Conservation (phyloP, 2,113 vertebrate genomes). For the Gadus chalcogrammus region DNA sequence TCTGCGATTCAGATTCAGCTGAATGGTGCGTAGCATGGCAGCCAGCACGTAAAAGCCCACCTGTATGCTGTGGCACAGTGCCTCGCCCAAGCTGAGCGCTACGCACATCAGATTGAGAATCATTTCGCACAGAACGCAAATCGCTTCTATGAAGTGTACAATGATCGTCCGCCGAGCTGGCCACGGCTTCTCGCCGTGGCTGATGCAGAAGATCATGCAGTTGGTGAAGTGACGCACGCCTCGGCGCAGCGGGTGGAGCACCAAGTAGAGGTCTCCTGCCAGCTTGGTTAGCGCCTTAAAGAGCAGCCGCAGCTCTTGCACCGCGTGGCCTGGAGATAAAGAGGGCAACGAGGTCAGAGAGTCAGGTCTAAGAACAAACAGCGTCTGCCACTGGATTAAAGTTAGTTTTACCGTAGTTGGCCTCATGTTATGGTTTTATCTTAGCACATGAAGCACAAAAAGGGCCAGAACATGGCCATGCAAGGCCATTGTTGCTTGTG, state of each 20-base stretch:
- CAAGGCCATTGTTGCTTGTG: too few species aligned
- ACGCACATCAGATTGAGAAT: slow-evolving; percentile 57
- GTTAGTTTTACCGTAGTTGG: background rate
- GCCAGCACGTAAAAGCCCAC: slow-evolving; percentile 58
- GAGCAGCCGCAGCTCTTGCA: slow-evolving; percentile 66
- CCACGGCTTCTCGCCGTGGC: slow-evolving; percentile 42
- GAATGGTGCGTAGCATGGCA: slow-evolving; percentile 57
- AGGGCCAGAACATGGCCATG: too few species aligned
- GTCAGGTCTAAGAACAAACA: slow-evolving; percentile 50
- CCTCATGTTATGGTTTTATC: too few species aligned
- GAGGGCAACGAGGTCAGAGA: slow-evolving; percentile 47
- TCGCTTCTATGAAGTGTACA: slow-evolving; percentile 49
- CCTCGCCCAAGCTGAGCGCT: slow-evolving; percentile 50
- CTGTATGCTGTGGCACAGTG: slow-evolving; percentile 60
- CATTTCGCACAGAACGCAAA: slow-evolving; percentile 60
- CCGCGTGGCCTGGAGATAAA: slow-evolving; percentile 64
- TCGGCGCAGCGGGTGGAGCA: slow-evolving; percentile 59
- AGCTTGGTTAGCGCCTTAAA: slow-evolving; percentile 67
- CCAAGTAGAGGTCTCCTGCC: slow-evolving; percentile 68
- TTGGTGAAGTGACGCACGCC: slow-evolving; percentile 53
- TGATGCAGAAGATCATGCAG: slow-evolving; percentile 35
- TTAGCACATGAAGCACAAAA: too few species aligned
- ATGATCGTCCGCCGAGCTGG: slow-evolving; percentile 18
- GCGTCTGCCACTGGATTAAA: slow-evolving; percentile 56
- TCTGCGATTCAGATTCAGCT: slow-evolving; percentile 60